Percentiles rank a stretch among this genome's conserved stretches.
Evolutionary conservation across 1,140 invertebrate genomes (phyloP).

Genomic region (Chrysomallon squamiferum): DNA sequence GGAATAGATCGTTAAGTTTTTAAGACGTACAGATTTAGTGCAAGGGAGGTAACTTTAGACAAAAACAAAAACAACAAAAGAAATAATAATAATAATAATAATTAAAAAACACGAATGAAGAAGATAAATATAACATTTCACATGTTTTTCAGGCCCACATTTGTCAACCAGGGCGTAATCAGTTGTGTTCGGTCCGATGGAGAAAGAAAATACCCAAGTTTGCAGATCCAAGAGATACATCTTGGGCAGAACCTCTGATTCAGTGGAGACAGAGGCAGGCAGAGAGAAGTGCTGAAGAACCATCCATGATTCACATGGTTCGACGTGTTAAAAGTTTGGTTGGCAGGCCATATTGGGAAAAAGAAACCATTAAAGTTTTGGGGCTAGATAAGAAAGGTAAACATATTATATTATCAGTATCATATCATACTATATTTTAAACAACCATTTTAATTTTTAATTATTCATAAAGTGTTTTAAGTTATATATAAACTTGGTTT

Average conservation of each 20-base stretch:
- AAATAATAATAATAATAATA: too few relatives aligned
- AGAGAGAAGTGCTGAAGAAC: neutral
- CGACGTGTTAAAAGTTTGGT: conserved; percentile 72
- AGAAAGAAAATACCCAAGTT: neutral
- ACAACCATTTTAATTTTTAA: too few relatives aligned
- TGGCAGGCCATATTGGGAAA: conserved; percentile 76
- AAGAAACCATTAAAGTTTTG: conserved; percentile 70
- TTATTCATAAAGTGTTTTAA: too few relatives aligned
- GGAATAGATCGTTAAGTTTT: too few relatives aligned
- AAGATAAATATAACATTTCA: too few relatives aligned
- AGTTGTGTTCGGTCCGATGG: neutral
- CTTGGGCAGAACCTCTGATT: conserved; percentile 3
- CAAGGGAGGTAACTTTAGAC: too few relatives aligned
- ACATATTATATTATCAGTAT: too few relatives aligned
- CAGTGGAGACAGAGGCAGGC: neutral
- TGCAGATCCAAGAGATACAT: neutral
- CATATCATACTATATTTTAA: too few relatives aligned
- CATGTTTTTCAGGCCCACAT: neutral
- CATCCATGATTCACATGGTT: conserved; percentile 74
- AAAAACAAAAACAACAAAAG: too few relatives aligned
- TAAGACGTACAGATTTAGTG: too few relatives aligned
- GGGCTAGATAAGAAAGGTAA: conserved; percentile 64
- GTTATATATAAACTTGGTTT: too few relatives aligned
- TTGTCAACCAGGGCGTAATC: neutral
- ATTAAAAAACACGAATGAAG: too few relatives aligned